Base-by-base conservation (phyloP, 1,140 invertebrate genomes). In the Protaetia brevitarsis region DNA sequence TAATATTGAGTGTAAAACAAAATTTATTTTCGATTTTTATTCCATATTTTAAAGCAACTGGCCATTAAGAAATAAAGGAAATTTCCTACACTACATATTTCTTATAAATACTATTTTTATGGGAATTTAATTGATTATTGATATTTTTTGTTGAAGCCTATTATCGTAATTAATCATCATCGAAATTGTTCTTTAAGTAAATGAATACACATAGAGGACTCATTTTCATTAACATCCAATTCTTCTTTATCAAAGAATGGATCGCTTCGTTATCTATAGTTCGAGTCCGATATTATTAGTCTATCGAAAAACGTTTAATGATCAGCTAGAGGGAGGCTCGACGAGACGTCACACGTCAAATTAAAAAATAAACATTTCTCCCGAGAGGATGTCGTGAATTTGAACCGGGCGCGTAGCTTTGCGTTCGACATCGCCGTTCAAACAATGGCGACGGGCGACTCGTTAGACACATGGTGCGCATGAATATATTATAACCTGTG, bases 401-500 rank as follows among this genome's bases (percentile, higher is more conserved):
- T 31, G 26, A 59, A 59, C 11, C 10, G 41, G 16, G 16, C 13
- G 16, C 41, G 41, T 34, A n/a, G 7, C 41, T 51, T 10, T 4
- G 26, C 26, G 3, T 16, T 13, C 37, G 37, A 51, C 19, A 23
- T 51, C 41, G 21, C 19, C 68, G 65, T 45, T 69, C 61, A 70
- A 67, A 67, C 68, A 70, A 67, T 65, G 28, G 28, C 30, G 23
- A 34, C 63, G 64, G 59, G 58, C 59, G 63, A 56, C 68, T 70
- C 68, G 68, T 66, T 70, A 70, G 68, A 67, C 68, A 70, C 68
- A 70, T 70, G 68, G 67, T 66, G 63, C 68, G 29, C 41, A 64
- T 71, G 71, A 72, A 72, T 72, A 71, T 71, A 72, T 71, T 72
- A 72, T 72, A 70, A 71, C 31, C 58, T 69, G 51, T 72, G 71